A percentile compares a stretch with the other conserved stretches of the same genome.
Conservation (phyloP, 2,797 vertebrate species). For the Eurystomus glaucurus region DNA sequence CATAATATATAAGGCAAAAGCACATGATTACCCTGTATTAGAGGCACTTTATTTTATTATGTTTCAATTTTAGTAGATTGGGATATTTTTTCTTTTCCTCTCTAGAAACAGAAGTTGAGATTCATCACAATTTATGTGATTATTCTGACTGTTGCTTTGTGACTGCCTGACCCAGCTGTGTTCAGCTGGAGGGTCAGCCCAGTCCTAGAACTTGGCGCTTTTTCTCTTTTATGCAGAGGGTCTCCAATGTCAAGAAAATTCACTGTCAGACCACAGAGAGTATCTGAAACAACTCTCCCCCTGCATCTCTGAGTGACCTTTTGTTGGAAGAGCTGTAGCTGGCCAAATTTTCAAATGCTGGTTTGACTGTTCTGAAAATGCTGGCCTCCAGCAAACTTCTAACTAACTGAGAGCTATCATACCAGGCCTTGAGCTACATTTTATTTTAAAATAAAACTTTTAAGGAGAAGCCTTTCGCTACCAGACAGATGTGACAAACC, state of each 20-base stretch:
- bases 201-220: background rate
- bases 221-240: background rate
- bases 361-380: background rate
- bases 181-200: background rate
- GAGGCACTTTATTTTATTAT: conserved; percentile 47
- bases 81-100: background rate
- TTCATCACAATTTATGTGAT: background rate
- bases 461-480: background rate
- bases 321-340: background rate
- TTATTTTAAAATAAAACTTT: conserved; percentile 9
- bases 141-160: background rate
- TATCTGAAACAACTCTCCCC: background rate
- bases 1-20: conserved; percentile 28
- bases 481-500: background rate
- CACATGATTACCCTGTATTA: conserved; percentile 46
- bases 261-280: background rate
- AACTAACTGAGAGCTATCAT: background rate
- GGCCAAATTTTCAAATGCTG: background rate
- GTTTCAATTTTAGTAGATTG: conserved; percentile 25
- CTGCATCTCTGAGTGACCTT: background rate
- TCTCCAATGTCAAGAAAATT: background rate
- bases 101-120: background rate
- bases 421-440: background rate
- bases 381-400: background rate
- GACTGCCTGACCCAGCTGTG: background rate